Evolutionary conservation across 2,797 vertebrate species (phyloP).

Genomic region (Enteromius viviparus): DNA sequence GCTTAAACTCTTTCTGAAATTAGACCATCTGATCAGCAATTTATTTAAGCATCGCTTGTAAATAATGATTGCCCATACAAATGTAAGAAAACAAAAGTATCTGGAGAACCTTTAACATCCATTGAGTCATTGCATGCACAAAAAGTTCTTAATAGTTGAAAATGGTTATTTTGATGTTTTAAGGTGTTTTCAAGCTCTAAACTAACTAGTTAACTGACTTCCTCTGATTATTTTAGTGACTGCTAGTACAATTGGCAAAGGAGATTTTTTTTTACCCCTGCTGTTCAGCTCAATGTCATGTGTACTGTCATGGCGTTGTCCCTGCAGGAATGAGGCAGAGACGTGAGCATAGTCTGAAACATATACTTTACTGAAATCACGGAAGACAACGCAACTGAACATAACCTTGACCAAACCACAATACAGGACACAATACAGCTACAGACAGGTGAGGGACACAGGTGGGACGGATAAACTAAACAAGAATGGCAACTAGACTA

Average conservation of each 20-base stretch:
- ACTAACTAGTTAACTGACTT: background rate
- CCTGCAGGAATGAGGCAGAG: no score
- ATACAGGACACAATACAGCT: no score
- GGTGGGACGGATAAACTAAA: no score
- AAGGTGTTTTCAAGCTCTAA: background rate
- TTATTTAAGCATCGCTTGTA: background rate
- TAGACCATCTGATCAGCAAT: no score
- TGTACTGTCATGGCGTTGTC: background rate
- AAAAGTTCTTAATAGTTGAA: background rate
- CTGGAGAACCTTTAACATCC: background rate
- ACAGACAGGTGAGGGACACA: no score
- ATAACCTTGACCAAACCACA: no score
- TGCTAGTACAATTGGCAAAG: conserved; percentile 30
- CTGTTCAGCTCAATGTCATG: no score
- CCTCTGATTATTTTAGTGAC: conserved; percentile 4
- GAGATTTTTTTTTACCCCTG: background rate
- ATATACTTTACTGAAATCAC: no score
- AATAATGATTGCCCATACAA: background rate
- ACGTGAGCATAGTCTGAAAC: no score
- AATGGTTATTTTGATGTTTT: background rate
- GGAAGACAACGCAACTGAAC: no score
- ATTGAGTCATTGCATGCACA: background rate
- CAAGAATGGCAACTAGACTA: no score
- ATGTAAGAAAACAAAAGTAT: background rate
- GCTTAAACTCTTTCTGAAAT: no score